Base-by-base conservation (phyloP, 2,888 invertebrate species). In the Platerodrilus igneus region DNA sequence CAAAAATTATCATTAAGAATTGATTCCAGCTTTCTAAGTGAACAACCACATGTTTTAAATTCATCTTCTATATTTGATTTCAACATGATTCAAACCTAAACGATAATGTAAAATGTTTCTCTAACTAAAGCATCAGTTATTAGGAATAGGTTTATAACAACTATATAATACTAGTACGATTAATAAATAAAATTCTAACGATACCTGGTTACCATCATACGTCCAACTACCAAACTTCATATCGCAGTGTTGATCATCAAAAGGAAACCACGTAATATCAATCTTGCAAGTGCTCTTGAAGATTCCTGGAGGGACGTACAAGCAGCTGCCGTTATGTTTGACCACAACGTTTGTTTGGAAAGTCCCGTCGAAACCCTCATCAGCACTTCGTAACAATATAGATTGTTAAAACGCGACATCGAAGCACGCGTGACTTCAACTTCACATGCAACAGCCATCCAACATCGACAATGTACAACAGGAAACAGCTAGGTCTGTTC, bases 161-260 rank as follows among this genome's bases (percentile, higher is more conserved):
- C n/a, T n/a, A n/a, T n/a, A n/a, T n/a, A n/a, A n/a, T n/a, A n/a
- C n/a, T n/a, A n/a, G n/a, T n/a, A n/a, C n/a, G n/a, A n/a, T n/a
- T n/a, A n/a, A n/a, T n/a, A n/a, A n/a, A n/a, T n/a, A n/a, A n/a
- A n/a, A n/a, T n/a, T n/a, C n/a, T 42, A 47, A 42, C 50, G 47
- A 32, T 86, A 90, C 90, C 87, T 90, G 89, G 78, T 85, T 86
- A 78, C 94, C 94, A 74, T 92, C 91, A 79, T 97, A 95, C 68
- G 97, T 96, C 99, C 99, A 99, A 78, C 96, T 95, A 77, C 97
- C 97, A 75, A 97, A 97, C 84, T 97, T 94, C 90, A 97, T 92
- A 76, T 91, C 87, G 81, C 99, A 99, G 76, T 88, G 86, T 83
- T 99, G 99, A 77, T 97, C 96, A 80, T 99, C 99, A 81, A 97